Conservation (phyloP, 2,113 vertebrate species). For the Notarius lentiginosus region DNA sequence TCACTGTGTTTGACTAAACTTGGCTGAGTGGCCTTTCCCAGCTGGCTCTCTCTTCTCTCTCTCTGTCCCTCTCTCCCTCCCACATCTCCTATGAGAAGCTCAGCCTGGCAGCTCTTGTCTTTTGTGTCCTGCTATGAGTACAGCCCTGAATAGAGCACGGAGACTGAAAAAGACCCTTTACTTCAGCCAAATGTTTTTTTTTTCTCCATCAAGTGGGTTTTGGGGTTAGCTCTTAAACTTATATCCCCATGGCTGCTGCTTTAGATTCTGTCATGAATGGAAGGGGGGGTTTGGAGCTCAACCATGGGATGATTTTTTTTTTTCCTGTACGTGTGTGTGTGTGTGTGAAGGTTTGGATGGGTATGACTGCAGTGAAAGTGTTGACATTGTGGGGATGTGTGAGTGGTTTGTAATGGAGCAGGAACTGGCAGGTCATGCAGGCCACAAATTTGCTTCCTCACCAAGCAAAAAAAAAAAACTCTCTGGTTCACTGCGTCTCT, state of each 20-base stretch:
- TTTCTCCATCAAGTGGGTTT: conserved; percentile 16
- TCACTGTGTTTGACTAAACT: conserved; percentile 19
- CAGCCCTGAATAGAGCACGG: conserved; percentile 23
- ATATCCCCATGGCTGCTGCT: conserved; percentile 27
- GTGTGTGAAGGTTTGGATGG: conserved; percentile 15
- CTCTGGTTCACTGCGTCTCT: not conserved
- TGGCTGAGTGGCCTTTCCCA: conserved; percentile 21
- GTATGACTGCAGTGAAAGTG: not conserved
- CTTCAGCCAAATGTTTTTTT: conserved; percentile 29
- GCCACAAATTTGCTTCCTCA: conserved; percentile 15
- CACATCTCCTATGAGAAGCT: conserved; percentile 11
- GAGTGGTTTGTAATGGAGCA: conserved; percentile 1
- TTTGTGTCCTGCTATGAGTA: conserved; percentile 29
- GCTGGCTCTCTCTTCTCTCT: conserved; percentile 13
- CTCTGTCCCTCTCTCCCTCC: conserved; percentile 1
- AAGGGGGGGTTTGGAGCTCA: not conserved
- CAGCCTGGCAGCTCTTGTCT: conserved; percentile 32
- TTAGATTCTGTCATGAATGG: conserved; percentile 22
- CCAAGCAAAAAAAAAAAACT: not conserved
- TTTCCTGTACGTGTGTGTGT: conserved; percentile 4
- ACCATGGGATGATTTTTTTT: not conserved
- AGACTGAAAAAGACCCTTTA: conserved; percentile 25
- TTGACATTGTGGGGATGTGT: conserved; percentile 23
- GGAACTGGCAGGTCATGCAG: not conserved
- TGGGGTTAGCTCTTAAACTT: conserved; percentile 27